phyloP scores from a whole-genome alignment of 2,888 invertebrate genomes.

The Folsomia manolachei region DNA sequence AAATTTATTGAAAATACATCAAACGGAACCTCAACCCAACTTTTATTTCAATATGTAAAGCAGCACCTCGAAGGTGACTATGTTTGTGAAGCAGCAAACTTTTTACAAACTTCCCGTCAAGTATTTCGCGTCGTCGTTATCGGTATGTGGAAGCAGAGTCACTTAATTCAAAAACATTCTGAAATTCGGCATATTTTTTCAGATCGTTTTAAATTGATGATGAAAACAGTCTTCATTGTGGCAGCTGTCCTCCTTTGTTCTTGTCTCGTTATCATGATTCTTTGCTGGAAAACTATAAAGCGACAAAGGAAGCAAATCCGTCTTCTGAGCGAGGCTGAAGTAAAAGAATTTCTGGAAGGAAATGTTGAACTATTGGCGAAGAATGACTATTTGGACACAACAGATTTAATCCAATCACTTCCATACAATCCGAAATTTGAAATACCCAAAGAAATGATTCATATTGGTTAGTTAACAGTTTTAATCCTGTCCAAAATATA shows the following conservation, averaged over 20 bases:
- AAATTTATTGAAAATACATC: not conserved
- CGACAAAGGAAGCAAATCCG: slow-evolving; percentile 20
- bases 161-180: not conserved
- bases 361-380: slow-evolving; percentile 24
- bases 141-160: slow-evolving; percentile 14
- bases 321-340: slow-evolving; percentile 29
- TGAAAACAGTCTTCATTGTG: not conserved
- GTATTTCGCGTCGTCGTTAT: slow-evolving; percentile 17
- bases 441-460: slow-evolving; percentile 28
- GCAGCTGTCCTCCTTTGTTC: not conserved
- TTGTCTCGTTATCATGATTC: slow-evolving; percentile 18
- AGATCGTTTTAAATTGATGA: not conserved
- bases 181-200: not conserved
- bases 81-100: slow-evolving; percentile 23
- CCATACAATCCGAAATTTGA: slow-evolving; percentile 39
- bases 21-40: not conserved
- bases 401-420: slow-evolving; percentile 31
- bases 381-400: slow-evolving; percentile 29
- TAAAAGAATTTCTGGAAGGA: slow-evolving; percentile 32
- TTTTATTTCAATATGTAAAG: slow-evolving; percentile 21
- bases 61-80: slow-evolving; percentile 13
- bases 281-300: slow-evolving; percentile 29
- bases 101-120: slow-evolving; percentile 10
- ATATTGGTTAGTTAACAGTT: slow-evolving; percentile 39
- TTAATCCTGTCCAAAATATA: too few species aligned